Evolutionary conservation across 2,797 vertebrate species (phyloP).

Genomic region (Micrastur ruficollis): DNA sequence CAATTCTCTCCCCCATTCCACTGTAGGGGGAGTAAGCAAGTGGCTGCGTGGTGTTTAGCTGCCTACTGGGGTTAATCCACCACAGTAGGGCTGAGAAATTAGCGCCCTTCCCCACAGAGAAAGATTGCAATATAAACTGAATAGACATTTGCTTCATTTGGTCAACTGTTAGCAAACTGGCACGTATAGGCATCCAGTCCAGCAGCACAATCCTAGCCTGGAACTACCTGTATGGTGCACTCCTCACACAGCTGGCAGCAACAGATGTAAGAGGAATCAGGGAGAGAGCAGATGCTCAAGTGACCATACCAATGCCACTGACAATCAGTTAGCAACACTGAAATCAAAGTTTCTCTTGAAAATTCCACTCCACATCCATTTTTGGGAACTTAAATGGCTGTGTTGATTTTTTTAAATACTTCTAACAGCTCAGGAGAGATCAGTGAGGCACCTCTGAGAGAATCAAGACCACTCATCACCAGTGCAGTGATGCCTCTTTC

Average conservation of each 20-base stretch:
- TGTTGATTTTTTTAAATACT: neutral
- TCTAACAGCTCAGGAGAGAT: neutral
- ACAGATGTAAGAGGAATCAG: neutral
- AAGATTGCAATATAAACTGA: neutral
- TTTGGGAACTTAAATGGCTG: neutral
- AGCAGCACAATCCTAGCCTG: neutral
- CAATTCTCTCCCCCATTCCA: neutral
- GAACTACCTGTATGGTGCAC: neutral
- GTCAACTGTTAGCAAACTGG: neutral
- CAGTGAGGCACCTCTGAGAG: neutral
- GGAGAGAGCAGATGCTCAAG: neutral
- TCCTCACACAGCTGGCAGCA: neutral
- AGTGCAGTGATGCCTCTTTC: neutral
- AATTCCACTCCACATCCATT: neutral
- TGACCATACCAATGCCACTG: neutral
- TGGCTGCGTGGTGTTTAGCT: too few species aligned
- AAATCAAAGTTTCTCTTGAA: neutral
- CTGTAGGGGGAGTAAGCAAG: neutral
- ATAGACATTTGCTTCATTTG: neutral
- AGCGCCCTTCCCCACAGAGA: neutral
- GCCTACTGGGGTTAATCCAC: neutral
- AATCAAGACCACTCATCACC: neutral
- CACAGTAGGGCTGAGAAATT: neutral
- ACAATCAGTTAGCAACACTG: neutral
- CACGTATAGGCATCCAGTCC: too few species aligned